Base-by-base conservation (phyloP, 2,797 vertebrate species). In the Urocyon cinereoargenteus region DNA sequence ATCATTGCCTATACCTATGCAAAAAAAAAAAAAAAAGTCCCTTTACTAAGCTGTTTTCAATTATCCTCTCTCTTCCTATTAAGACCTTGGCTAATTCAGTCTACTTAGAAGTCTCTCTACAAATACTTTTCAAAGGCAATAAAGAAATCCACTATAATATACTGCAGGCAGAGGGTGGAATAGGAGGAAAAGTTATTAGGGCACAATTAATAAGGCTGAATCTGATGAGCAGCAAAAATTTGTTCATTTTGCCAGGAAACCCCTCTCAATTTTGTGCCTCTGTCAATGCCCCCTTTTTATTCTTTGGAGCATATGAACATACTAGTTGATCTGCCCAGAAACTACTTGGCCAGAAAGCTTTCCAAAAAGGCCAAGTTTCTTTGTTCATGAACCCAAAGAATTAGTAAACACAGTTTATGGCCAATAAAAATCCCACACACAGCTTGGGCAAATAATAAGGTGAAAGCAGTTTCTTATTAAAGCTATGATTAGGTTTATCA, bases 391-490 rank as follows among this genome's bases (percentile, higher is more conserved):
- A 62, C 40, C 81, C 88, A 24, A 95, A 66, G 34, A 95, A 93
- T 96, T 55, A 86, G 89, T 86, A 90, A 97, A 88, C 45, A 94
- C 18, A 59, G 14, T 36, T 96, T 72, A 89, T 0, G 85, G 31
- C 73, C 88, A 93, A 86, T 88, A 95, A 96, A 96, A 92, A 66
- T 19, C 55, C 31, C 21, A 93, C 53, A 34, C 28, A 93, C 8
- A 62, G 66, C 22, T 84, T 94, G 31, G 75, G 45, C 24, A 96
- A 95, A 97, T 96, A 92, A 89, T 34, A 91, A 94, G 51, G 72
- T 94, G 21, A 96, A 96, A 84, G 22, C 19, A 73, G 66, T 96
- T 97, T 95, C 84, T 92, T 95, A 93, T 93, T 97, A 94, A 91
- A 96, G 19, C 86, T 92, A 83, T 95, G 93, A 92, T 93, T 93